Percentiles rank a stretch among this genome's conserved stretches.
These are phyloP conservation scores for Ibidorhyncha struthersii DNA, from an alignment of 2,113 vertebrate species.

Conservation along the genomic window DNA sequence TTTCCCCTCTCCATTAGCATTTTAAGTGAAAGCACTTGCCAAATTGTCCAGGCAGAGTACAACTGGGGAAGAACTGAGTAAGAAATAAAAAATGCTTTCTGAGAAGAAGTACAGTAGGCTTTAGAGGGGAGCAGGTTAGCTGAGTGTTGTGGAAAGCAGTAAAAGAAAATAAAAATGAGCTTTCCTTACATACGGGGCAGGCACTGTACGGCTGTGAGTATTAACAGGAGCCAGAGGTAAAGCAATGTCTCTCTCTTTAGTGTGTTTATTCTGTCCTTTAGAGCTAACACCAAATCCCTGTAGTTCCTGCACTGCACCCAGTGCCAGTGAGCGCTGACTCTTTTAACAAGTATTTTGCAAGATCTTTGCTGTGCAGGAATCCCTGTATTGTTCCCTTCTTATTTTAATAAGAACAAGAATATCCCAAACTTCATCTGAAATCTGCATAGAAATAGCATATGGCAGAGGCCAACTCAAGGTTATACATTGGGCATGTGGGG, in stretches of 20 bases:
- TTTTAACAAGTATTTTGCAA: not conserved
- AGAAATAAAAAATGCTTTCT: not conserved
- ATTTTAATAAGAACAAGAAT: not conserved
- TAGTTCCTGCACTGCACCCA: not conserved
- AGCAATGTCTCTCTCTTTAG: not conserved
- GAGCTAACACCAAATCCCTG: not conserved
- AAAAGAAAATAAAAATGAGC: not conserved
- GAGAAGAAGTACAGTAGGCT: not conserved
- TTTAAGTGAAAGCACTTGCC: not conserved
- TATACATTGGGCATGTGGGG: slow-evolving; percentile 8
- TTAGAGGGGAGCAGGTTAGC: not conserved
- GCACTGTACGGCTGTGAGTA: not conserved
- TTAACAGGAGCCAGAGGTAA: not conserved
- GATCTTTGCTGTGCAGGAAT: not conserved
- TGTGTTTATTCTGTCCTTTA: not conserved
- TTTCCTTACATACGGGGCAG: not conserved
- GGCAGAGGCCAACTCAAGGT: slow-evolving; percentile 38
- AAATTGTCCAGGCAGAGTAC: not conserved
- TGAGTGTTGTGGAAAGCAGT: not conserved
- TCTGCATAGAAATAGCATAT: not conserved
- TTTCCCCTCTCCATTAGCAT: not conserved
- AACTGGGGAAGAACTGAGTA: not conserved
- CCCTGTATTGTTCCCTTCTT: not conserved
- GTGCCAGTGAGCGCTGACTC: not conserved
- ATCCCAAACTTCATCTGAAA: not conserved